Base-by-base conservation (phyloP, 2,113 vertebrate species). In the Fukomys damarensis region DNA sequence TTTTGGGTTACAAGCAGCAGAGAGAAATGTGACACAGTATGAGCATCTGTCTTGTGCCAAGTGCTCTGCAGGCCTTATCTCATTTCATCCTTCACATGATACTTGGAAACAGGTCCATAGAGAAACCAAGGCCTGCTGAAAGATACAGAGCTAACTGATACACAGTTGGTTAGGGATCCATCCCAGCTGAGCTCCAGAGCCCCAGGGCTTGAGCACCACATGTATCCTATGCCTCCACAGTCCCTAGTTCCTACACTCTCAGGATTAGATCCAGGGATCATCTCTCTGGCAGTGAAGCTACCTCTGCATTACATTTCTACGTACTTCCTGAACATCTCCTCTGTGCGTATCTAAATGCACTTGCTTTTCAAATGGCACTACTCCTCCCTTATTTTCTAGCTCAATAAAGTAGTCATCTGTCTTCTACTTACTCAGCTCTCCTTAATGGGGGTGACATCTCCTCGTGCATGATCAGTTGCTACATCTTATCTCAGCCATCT, bases 201-300 rank as follows among this genome's bases (percentile, higher is more conserved):
- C 30, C 68, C 8, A 22, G 30, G 35, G 38, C 38, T 74, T 84
- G 66, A 58, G 13, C 3, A 77, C 22, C 43, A 59, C 68, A 74
- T 13, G 13, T 24, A 28, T 0, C 35, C 20, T 1, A 1, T 72
- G 0, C 63, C 59, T 89, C 19, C 54, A 52, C 10, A 30, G 24
- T 41, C n/a, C 16, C 43, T 38, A 14, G 3, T 89, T 79, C 56
- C 35, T 68, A 7, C 84, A 35, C 22, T 61, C 9, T 84, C 22
- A 63, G 38, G 8, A 43, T 90, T 22, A 56, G 61, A 10, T 52
- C 30, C 35, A 66, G 0, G 41, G 24, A 86, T 46, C 16, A 32
- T 52, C 24, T 76, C 59, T 92, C 66, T 72, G 17, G 3, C 61
- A 88, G 43, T 4, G 17, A 4, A 80, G 41, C 32, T 38, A 56